These are phyloP conservation scores for Pogonomyrmex barbatus DNA, from an alignment of 1,140 invertebrate species.

Conservation along the genomic window DNA sequence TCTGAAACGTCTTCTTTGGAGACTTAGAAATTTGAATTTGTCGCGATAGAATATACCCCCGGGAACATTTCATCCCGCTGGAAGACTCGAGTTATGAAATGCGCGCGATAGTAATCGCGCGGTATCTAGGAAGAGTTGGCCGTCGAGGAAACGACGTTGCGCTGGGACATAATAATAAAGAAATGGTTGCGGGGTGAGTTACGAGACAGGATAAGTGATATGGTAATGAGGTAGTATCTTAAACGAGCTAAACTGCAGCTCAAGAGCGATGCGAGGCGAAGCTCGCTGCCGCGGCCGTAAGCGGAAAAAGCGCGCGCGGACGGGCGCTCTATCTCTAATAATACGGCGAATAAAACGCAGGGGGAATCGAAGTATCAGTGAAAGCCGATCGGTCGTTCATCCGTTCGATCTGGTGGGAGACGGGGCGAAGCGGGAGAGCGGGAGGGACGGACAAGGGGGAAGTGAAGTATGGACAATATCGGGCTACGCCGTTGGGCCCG, in stretches of 20 bases:
- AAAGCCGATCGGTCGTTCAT: constrained; percentile 67
- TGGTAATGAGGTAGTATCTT: constrained; percentile 57
- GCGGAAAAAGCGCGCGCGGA: constrained; percentile 52
- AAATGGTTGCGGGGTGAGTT: constrained; percentile 54
- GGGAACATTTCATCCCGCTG: neutral
- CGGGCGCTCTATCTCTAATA: constrained; percentile 57
- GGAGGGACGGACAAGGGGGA: neutral
- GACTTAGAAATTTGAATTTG: constrained; percentile 21
- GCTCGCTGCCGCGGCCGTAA: constrained; percentile 46
- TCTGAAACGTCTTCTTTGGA: constrained; percentile 1
- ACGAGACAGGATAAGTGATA: constrained; percentile 64
- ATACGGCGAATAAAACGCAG: constrained; percentile 49
- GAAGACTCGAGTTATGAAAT: constrained; percentile 42
- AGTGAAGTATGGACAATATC: neutral
- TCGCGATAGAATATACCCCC: neutral
- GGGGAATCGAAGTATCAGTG: constrained; percentile 63
- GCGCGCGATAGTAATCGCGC: neutral
- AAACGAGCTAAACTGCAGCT: constrained; percentile 59
- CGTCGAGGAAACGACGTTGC: constrained; percentile 10
- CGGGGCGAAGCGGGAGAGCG: neutral
- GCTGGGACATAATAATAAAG: constrained; percentile 62
- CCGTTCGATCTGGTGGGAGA: neutral
- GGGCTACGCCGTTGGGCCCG: constrained; percentile 21
- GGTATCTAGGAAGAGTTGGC: constrained; percentile 43
- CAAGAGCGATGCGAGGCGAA: constrained; percentile 17